Evolutionary conservation across 1,140 invertebrate species (phyloP), one percentile per base, ranked within the genome.

Genomic region (Listronotus bonariensis): DNA sequence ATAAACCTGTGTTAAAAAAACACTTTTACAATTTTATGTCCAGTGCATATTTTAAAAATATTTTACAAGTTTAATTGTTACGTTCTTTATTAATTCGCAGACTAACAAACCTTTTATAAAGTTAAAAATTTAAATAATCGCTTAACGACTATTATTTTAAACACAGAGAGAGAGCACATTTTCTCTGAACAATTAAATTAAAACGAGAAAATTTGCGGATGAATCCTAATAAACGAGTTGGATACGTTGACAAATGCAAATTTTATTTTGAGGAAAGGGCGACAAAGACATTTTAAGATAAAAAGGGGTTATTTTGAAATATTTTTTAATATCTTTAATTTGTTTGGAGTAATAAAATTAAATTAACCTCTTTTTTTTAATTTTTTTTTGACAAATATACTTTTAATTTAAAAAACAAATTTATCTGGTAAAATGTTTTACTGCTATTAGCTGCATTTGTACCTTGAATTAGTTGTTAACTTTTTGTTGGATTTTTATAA

Each of bases 171-270:
- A 56, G 36, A 20, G 41, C 54, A 20, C 42, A 56, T 56, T 56
- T 56, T 56, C 40, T 18, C 41, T 40, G 8, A 12, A 20, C 54
- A 56, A 56, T 56, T 56, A 56, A 56, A 56, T 56, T 56, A 56
- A 43, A 56, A 43, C 54, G 42, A 40, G 40, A 56, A 51, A 38
- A 56, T 56, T 56, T 40, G 54, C 54, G 54, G 54, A 56, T 56
- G 54, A 56, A 56, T 56, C 18, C 41, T 56, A 56, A 56, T 56
- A 40, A 56, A 45, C 54, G 54, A 34, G 38, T 53, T 31, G 54
- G 54, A 56, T 56, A 56, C 54, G 54, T 56, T 56, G 54, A 56
- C 54, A 56, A 56, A 56, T 56, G 54, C 54, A 56, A 56, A 56
- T 56, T 26, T 56, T 56, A 54, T 54, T 54, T 54, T 14, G 34